Evolutionary conservation across 2,888 invertebrate species (phyloP).

Genomic region (Junonia oenone): DNA sequence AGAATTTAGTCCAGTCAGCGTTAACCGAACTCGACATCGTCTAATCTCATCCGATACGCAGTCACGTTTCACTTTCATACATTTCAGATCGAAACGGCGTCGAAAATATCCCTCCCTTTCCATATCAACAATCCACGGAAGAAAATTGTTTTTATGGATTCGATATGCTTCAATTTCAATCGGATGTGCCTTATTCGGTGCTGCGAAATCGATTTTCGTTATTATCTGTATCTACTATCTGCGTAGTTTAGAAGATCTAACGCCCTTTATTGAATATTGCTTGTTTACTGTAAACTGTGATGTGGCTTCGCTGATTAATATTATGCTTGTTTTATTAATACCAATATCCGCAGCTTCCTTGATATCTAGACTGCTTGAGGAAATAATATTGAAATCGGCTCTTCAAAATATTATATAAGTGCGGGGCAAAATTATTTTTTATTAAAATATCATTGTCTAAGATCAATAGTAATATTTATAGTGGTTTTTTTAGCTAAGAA

Average conservation of each 20-base stretch:
- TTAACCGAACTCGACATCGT: conserved; percentile 23
- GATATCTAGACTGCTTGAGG: no score
- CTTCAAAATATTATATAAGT: no score
- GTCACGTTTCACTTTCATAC: conserved; percentile 65
- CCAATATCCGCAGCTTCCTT: no score
- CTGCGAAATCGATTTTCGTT: conserved; percentile 57
- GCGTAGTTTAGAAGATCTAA: conserved; percentile 31
- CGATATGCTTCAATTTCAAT: conserved; percentile 69
- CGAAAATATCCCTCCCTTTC: conserved; percentile 47
- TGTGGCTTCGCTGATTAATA: not conserved
- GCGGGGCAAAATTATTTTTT: no score
- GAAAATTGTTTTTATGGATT: conserved; percentile 75
- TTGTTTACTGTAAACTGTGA: not conserved
- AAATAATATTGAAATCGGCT: no score
- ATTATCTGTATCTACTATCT: no score
- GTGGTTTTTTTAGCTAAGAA: no score
- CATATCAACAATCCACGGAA: conserved; percentile 60
- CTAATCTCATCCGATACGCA: conserved; percentile 50
- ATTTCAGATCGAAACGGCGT: conserved; percentile 53
- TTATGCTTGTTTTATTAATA: no score
- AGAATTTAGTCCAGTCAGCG: conserved; percentile 14
- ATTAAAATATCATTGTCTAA: no score
- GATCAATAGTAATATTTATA: no score
- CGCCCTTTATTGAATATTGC: conserved; percentile 33
- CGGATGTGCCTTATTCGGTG: conserved; percentile 29